These are phyloP conservation scores for Xenopus laevis DNA, from an alignment of 2,113 vertebrate genomes.

Conservation along the genomic window DNA sequence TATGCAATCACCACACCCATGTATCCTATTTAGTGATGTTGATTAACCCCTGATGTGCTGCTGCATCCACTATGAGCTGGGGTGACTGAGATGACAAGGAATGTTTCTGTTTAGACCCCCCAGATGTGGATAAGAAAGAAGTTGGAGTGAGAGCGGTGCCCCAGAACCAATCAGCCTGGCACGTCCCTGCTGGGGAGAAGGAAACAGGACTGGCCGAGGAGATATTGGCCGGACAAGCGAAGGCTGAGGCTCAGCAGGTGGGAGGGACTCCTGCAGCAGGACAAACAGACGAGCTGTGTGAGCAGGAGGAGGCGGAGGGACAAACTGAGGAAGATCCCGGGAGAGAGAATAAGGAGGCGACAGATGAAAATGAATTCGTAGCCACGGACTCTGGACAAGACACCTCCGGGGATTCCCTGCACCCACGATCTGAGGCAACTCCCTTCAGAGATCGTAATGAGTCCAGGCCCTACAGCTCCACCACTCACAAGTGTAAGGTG, in stretches of 20 bases:
- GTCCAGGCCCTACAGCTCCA: constrained; percentile 85
- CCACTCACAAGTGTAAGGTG: constrained; percentile 94
- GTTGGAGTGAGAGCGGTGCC: neutral
- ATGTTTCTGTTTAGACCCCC: neutral
- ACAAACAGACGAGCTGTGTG: neutral
- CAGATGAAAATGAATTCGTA: constrained; percentile 56
- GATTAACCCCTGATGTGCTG: too few relatives aligned
- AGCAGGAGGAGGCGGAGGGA: constrained; percentile 49
- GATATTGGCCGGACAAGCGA: neutral
- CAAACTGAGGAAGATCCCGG: constrained; percentile 37
- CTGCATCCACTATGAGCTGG: too few relatives aligned
- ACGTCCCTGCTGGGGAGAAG: neutral
- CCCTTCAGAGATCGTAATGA: constrained; percentile 79
- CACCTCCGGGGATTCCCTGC: constrained; percentile 50
- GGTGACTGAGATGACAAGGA: neutral
- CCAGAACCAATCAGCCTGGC: neutral
- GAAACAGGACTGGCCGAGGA: neutral
- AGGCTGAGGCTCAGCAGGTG: neutral
- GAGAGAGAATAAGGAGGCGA: constrained; percentile 44
- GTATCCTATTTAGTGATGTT: too few relatives aligned
- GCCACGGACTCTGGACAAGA: constrained; percentile 64
- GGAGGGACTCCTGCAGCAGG: neutral
- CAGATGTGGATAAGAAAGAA: neutral
- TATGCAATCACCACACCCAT: too few relatives aligned
- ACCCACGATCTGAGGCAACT: constrained; percentile 52